Evolutionary conservation across 2,797 vertebrate genomes (phyloP), one percentile per base, ranked within the genome.

Genomic region (Crenuchus spilurus): DNA sequence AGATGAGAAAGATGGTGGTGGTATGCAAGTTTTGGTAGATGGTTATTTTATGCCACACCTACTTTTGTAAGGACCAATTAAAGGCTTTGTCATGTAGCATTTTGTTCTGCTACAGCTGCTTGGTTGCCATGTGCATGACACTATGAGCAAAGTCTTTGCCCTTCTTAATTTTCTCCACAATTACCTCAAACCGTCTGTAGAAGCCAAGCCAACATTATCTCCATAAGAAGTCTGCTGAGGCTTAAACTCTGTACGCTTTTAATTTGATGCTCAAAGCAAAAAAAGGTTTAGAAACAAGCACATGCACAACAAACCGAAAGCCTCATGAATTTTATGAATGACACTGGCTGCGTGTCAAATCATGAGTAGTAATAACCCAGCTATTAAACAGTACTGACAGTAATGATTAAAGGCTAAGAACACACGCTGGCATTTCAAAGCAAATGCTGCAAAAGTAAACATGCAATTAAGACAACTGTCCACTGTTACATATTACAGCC

Each of bases 401-500:
- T 33, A 35, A 37, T 52, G 42, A 64, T 64, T 64, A 30, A 64
- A 48, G 14, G 13, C 14, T 11, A 31, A 4, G 26, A 1, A 28
- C 13, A 4, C 4, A 16, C 13, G 0, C 35, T 6, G 14, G 39
- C 37, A 62, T 26, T 62, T 42, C 22, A 62, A 62, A 42, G 22
- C 14, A 26, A 62, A 28, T 28, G 14, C 24, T 42, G 14, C 20
- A 16, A 26, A n/a, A 42, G 9, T 41, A n/a, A 42, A 39, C 37
- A 16, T 42, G 24, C 18, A 54, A 52, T 54, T 68, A 39, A 22
- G 46, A 67, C 20, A 51, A 52, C 31, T 16, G 20, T 49, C 63
- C 31, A 35, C 44, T 51, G 33, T 31, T 67, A 37, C 20, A n/a
- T 39, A 28, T 26, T 11, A n/a, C 8, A 28, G 28, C 18, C 3